Percentiles rank a stretch among this genome's conserved stretches.
Evolutionary conservation across 2,797 vertebrate genomes (phyloP).

Genomic region (Microctenopoma lineatum): DNA sequence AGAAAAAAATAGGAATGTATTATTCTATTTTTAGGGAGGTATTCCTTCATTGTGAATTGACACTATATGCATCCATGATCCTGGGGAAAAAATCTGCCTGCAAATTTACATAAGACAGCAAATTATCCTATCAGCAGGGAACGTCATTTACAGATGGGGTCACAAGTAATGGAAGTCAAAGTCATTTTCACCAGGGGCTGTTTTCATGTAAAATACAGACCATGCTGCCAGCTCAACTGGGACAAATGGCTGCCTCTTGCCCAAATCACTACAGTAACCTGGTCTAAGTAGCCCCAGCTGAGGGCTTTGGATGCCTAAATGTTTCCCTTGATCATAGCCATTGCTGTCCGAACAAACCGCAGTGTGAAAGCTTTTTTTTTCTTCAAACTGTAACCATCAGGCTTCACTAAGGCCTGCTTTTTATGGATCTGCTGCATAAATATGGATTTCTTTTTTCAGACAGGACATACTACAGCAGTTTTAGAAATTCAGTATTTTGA

Average conservation of each 20-base stretch:
- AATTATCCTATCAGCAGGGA: constrained; percentile 67
- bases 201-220: constrained; percentile 67
- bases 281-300: constrained; percentile 60
- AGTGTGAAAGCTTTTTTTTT: neutral
- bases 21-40: constrained; percentile 62
- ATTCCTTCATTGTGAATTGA: constrained; percentile 49
- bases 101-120: constrained; percentile 36
- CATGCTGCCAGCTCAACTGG: constrained; percentile 55
- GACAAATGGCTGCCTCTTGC: constrained; percentile 66
- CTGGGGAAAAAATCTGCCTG: constrained; percentile 21
- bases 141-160: constrained; percentile 67
- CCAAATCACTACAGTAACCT: constrained; percentile 65
- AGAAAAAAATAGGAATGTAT: constrained; percentile 52
- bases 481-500: neutral
- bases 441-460: neutral
- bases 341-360: constrained; percentile 15
- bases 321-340: constrained; percentile 41
- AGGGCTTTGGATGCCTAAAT: constrained; percentile 43
- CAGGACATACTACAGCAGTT: neutral
- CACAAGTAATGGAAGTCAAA: constrained; percentile 77
- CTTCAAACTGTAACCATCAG: constrained; percentile 21
- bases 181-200: constrained; percentile 77
- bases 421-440: neutral
- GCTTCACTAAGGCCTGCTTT: neutral
- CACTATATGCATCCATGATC: constrained; percentile 49